These are phyloP conservation scores for Oreochromis tanganicae DNA, from an alignment of 2,113 vertebrate species.

Conservation along the genomic window DNA sequence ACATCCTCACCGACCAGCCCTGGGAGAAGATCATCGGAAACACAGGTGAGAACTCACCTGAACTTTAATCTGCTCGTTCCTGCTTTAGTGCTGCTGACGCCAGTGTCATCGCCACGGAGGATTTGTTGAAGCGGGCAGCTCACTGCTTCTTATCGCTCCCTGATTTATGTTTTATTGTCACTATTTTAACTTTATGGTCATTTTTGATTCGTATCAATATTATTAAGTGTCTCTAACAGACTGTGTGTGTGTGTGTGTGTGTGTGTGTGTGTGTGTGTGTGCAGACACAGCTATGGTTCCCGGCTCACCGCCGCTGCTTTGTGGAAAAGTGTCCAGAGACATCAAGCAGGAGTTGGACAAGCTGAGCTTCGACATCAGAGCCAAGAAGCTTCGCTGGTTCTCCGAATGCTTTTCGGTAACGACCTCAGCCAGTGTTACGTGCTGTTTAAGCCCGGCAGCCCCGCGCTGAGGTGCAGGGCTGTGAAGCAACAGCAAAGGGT, in stretches of 20 bases:
- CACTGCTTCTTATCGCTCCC: background rate
- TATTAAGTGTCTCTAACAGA: background rate
- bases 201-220: background rate
- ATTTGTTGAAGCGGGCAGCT: background rate
- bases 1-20: conserved; percentile 81
- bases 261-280: background rate
- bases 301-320: conserved; percentile 82
- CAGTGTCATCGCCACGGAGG: background rate
- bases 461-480: background rate
- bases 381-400: conserved; percentile 90
- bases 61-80: background rate
- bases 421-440: background rate
- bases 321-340: conserved; percentile 90
- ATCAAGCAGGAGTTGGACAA: conserved; percentile 95
- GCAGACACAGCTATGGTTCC: conserved; percentile 84
- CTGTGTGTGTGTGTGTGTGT: fast-evolving
- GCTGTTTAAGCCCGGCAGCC: background rate
- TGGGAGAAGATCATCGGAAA: conserved; percentile 94
- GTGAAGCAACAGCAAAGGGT: background rate
- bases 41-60: conserved; percentile 73
- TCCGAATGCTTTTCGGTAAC: conserved; percentile 92
- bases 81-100: background rate
- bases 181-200: background rate
- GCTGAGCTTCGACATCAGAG: conserved; percentile 65
- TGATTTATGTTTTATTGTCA: background rate